These are phyloP conservation scores for Nomada fabriciana DNA, from an alignment of 2,888 invertebrate genomes.

Conservation along the genomic window DNA sequence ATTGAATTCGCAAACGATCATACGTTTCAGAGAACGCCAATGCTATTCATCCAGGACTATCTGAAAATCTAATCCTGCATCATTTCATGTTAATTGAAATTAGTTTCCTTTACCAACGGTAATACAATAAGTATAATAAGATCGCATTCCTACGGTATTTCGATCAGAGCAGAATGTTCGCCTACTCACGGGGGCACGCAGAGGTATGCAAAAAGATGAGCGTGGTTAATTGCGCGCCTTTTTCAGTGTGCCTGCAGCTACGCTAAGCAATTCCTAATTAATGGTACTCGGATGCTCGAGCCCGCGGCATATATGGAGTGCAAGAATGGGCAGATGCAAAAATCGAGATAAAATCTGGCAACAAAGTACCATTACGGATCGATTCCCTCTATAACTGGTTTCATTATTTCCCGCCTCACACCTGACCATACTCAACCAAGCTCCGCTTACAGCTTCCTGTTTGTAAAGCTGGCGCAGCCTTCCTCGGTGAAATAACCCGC, in stretches of 20 bases:
- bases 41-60: neutral
- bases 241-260: slow-evolving; percentile 19
- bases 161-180: slow-evolving; percentile 8
- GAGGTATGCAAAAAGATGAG: slow-evolving; percentile 37
- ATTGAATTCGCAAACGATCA: neutral
- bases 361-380: slow-evolving; percentile 34
- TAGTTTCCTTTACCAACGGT: neutral
- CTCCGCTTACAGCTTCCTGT: neutral
- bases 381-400: slow-evolving; percentile 9
- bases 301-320: slow-evolving; percentile 32
- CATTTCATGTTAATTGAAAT: slow-evolving; percentile 25
- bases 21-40: neutral
- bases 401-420: slow-evolving; percentile 23
- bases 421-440: neutral
- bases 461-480: neutral
- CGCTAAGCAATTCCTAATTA: slow-evolving; percentile 43
- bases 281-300: slow-evolving; percentile 21
- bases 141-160: slow-evolving; percentile 22
- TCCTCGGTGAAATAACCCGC: neutral
- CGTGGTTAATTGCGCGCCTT: slow-evolving; percentile 41
- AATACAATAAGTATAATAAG: slow-evolving; percentile 24
- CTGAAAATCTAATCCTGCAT: neutral
- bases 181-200: slow-evolving; percentile 6
- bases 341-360: slow-evolving; percentile 38
- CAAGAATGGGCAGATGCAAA: slow-evolving; percentile 30